Evolutionary conservation across 2,113 vertebrate species (phyloP).

Genomic region (Malurus melanocephalus): DNA sequence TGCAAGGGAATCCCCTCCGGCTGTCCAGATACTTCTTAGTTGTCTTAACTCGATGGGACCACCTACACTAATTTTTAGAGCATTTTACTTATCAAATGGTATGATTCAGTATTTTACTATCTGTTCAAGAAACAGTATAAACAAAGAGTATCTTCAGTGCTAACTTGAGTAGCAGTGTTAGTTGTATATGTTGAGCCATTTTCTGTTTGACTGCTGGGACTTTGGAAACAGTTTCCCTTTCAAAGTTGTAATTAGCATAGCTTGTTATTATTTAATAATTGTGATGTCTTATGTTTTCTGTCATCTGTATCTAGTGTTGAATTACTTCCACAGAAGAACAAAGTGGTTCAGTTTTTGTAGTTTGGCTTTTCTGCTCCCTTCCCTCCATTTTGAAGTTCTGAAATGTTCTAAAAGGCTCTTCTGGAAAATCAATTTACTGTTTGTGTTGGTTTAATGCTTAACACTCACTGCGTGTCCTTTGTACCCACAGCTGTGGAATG

Average conservation of each 20-base stretch:
- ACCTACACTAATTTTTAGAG: background rate
- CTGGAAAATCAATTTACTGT: conserved; percentile 44
- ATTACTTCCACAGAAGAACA: background rate
- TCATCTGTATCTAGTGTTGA: background rate
- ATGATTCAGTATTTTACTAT: background rate
- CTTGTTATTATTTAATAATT: background rate
- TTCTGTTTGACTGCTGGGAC: background rate
- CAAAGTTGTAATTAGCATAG: background rate
- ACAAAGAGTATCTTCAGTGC: background rate
- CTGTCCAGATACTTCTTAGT: background rate
- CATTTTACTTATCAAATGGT: background rate
- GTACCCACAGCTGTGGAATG: conserved; percentile 33
- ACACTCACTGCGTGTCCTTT: conserved; percentile 11
- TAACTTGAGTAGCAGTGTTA: background rate
- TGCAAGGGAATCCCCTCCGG: rapidly evolving
- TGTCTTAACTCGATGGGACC: background rate
- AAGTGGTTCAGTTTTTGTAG: background rate
- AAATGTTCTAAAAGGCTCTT: background rate
- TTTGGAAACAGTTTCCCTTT: background rate
- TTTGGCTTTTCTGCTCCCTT: background rate
- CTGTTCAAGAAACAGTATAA: background rate
- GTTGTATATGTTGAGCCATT: background rate
- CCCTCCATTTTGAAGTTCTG: conserved; percentile 1
- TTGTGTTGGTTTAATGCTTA: conserved; percentile 59
- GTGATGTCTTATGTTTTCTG: background rate